Base-by-base conservation (phyloP, 2,888 invertebrate genomes). In the Agriopis aurantiaria region DNA sequence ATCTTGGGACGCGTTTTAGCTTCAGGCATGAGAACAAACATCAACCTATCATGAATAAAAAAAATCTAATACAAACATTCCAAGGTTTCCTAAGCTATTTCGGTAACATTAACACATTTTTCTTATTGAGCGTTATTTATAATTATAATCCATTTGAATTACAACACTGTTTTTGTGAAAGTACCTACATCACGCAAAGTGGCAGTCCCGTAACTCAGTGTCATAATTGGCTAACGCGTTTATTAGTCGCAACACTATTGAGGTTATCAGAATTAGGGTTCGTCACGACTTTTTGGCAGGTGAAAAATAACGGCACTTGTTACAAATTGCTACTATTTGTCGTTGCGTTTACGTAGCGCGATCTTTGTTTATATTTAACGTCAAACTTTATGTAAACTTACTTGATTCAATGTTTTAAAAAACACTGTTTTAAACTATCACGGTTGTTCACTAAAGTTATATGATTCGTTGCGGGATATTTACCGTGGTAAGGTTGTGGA, bases 171-270 rank as follows among this genome's bases (percentile, higher is more conserved):
- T 62, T 62, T 43, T 60, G 40, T 63, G 52, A 52, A 58, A 67
- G 64, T 59, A 63, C 65, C 55, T 80, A 80, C 74, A 77, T 79
- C 91, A 90, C 88, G 91, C 91, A 78, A 90, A 81, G 83, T 82
- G 73, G 80, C 84, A 82, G 82, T 86, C 85, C 78, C 86, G 87
- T 89, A 88, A 88, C 86, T 88, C 85, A 86, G 85, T 88, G 86
- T 88, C 87, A 88, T 88, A 90, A 90, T 88, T 88, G 85, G 82
- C 74, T 78, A 76, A 75, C 77, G 76, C 82, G 80, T 85, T 86
- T 87, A 88, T 88, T 87, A 84, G 80, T 80, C 77, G 79, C 73
- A 77, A 75, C 79, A 77, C 75, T 74, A 77, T 81, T 80, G 82
- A 84, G 81, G 87, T 84, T 85, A 84, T 83, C 85, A 84, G 85